Base-by-base conservation (phyloP, 1,140 invertebrate species). In the Gonatopus flavifemur region DNA sequence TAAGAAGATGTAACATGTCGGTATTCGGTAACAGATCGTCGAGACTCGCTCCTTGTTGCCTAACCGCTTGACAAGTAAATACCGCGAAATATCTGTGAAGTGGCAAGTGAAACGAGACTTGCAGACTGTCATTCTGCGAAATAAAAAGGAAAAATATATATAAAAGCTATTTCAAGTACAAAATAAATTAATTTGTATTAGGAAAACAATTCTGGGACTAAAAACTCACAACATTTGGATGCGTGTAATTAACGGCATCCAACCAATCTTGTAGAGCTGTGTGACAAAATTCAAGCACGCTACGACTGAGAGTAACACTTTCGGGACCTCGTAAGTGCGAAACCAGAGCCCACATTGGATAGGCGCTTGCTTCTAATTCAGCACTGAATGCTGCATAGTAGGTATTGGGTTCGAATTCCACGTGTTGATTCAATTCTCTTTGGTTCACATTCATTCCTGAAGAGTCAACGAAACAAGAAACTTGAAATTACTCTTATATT, bases 381-480 rank as follows among this genome's bases (percentile, higher is more conserved):
- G 94, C 94, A 45, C 92, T 94, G 79, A 97, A 98, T 1, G 95
- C 94, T 35, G 94, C 93, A 79, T 97, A 97, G 78, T 98, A 98
- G 1, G 93, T 94, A 49, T 93, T 94, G 12, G 94, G 93, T 72
- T 98, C 95, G 79, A 93, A 97, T 81, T 98, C 94, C n/a, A 97
- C 88, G 77, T 97, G 94, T 38, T 91, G 88, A 61, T 82, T 86
- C 39, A 93, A 78, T 74, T 97, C 93, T 52, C 93, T 83, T 49
- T 91, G 83, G 79, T 98, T 98, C 8, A 97, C 88, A 78, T 97
- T 97, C 94, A 97, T 96, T 35, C 91, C 91, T 91, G 61, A 2
- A 30, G n/a, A n/a, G n/a, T n/a, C n/a, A n/a, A n/a, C n/a, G n/a
- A n/a, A n/a, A n/a, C n/a, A n/a, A n/a, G n/a, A n/a, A n/a, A n/a